A percentile compares a stretch with the other conserved stretches of the same genome.
Evolutionary conservation across 2,797 vertebrate genomes (phyloP).

Genomic region (Anguilla anguilla): DNA sequence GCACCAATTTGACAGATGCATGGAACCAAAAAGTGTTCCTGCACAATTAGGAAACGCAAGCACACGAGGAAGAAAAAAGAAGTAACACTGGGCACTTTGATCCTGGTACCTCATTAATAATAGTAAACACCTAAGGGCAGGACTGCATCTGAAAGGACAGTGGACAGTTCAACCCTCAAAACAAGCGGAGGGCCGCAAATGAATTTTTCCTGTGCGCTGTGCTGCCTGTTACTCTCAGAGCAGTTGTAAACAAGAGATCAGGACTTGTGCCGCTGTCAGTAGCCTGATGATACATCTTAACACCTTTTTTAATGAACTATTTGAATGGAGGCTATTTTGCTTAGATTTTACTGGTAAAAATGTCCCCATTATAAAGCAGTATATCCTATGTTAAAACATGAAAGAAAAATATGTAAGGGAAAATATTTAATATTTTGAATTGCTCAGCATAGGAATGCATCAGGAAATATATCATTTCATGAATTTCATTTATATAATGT

Average conservation of each 20-base stretch:
- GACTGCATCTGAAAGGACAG: background rate
- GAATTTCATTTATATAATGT: background rate
- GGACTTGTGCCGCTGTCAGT: background rate
- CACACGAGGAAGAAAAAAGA: background rate
- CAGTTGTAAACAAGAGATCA: background rate
- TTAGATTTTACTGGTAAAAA: background rate
- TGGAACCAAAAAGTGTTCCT: background rate
- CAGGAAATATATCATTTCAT: background rate
- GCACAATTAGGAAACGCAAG: background rate
- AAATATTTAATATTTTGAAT: background rate
- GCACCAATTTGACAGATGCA: background rate
- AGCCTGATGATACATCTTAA: background rate
- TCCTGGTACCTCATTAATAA: background rate
- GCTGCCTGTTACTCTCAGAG: background rate
- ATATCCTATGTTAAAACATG: background rate
- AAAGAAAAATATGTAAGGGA: background rate
- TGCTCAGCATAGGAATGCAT: background rate
- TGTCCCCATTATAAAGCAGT: background rate
- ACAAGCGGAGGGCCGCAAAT: background rate
- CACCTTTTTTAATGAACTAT: background rate
- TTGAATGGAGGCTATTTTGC: background rate
- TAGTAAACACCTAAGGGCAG: background rate
- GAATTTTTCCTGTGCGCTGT: background rate
- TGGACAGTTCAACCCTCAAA: background rate
- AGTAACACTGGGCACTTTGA: background rate